A percentile compares a stretch with the other conserved stretches of the same genome.
Conservation (phyloP, 2,888 invertebrate species). For the Spodoptera picta region DNA sequence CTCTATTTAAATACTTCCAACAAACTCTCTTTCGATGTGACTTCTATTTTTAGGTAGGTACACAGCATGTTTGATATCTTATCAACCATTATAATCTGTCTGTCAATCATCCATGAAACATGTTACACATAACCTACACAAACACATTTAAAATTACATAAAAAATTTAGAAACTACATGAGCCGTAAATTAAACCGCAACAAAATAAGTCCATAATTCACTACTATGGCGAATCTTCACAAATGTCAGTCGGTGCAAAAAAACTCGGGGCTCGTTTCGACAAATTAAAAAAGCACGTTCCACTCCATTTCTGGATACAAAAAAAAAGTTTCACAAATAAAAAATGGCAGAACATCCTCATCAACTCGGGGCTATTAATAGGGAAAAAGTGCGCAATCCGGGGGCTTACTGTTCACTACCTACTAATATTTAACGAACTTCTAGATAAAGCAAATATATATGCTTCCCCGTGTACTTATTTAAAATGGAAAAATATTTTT, state of each 20-base stretch:
- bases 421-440: constrained; percentile 85
- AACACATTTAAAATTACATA: not conserved
- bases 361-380: constrained; percentile 78
- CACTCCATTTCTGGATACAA: constrained; percentile 71
- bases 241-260: constrained; percentile 46
- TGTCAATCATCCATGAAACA: too few relatives aligned
- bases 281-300: constrained; percentile 70
- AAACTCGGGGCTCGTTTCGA: constrained; percentile 49
- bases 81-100: too few relatives aligned
- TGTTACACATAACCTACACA: too few relatives aligned
- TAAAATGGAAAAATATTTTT: constrained; percentile 88
- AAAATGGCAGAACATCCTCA: constrained; percentile 69
- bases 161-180: constrained; percentile 2
- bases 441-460: constrained; percentile 86
- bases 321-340: constrained; percentile 66
- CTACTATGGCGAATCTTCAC: constrained; percentile 48
- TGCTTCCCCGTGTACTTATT: constrained; percentile 77
- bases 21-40: too few relatives aligned
- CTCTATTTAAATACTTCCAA: too few relatives aligned
- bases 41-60: too few relatives aligned
- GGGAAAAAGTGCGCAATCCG: constrained; percentile 75
- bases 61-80: too few relatives aligned
- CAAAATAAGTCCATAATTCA: constrained; percentile 44
- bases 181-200: constrained; percentile 43
- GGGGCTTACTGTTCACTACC: constrained; percentile 71